A percentile compares a stretch with the other conserved stretches of the same genome.
Conservation (phyloP, 64 coral and sea anemone species). For the Trachythela sp. region DNA sequence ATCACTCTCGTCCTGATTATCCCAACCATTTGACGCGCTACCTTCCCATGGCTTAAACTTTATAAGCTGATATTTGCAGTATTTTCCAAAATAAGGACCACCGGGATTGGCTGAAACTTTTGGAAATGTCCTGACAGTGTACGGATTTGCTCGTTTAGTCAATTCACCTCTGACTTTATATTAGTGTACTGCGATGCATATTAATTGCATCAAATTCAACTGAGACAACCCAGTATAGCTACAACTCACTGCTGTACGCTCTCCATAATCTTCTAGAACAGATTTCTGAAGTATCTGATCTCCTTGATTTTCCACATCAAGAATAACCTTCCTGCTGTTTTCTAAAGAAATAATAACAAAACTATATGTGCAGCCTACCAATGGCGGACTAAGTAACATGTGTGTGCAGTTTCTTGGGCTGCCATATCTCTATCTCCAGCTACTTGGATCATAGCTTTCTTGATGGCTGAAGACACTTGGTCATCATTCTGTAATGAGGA, state of each 20-base stretch:
- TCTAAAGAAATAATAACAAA: conserved; percentile 9
- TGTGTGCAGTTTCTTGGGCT: neutral
- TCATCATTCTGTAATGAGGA: too few species aligned
- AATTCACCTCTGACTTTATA: too few species aligned
- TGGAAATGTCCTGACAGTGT: neutral
- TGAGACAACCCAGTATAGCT: neutral
- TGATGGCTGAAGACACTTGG: too few species aligned
- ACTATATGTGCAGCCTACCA: neutral
- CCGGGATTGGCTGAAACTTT: neutral
- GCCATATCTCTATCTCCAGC: neutral
- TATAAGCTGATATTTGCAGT: neutral
- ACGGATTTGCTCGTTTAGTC: too few species aligned
- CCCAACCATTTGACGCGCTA: neutral
- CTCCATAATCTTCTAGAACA: neutral
- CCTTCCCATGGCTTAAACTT: neutral
- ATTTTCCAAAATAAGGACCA: too few species aligned
- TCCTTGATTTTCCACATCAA: neutral
- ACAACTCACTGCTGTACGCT: neutral
- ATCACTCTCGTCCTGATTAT: neutral
- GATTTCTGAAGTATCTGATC: neutral
- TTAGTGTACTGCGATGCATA: neutral
- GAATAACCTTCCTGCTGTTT: neutral
- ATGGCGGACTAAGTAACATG: neutral
- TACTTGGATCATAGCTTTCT: neutral
- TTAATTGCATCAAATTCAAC: neutral